Percentiles rank a stretch among this genome's conserved stretches.
These are phyloP conservation scores for Myotis findleyi DNA, from an alignment of 2,797 vertebrate genomes.

Conservation along the genomic window DNA sequence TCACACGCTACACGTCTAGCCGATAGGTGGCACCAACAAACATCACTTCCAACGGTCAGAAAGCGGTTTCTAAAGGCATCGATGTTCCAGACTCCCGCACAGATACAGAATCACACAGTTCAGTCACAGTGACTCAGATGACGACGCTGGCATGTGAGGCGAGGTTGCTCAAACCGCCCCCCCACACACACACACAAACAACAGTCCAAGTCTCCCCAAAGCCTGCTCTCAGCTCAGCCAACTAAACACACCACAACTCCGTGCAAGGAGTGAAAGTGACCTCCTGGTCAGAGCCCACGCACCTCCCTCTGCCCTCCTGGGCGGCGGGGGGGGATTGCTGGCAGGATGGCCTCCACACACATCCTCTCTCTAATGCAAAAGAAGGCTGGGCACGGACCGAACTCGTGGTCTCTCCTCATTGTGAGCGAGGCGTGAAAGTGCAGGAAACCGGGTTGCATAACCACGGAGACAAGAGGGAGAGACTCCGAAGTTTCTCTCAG, in stretches of 20 bases:
- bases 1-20: slow-evolving; percentile 9
- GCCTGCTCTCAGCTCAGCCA: neutral
- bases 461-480: neutral
- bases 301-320: neutral
- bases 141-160: neutral
- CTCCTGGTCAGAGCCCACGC: neutral
- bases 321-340: too few relatives aligned
- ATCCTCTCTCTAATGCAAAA: neutral
- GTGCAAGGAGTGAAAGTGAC: neutral
- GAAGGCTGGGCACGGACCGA: neutral
- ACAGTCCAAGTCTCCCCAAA: neutral
- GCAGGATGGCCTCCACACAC: neutral
- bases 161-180: neutral
- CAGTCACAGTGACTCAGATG: neutral
- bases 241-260: neutral
- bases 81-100: neutral
- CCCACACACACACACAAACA: neutral
- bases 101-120: neutral
- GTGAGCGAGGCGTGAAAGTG: neutral
- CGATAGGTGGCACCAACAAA: slow-evolving; percentile 65
- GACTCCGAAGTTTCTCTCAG: slow-evolving; percentile 24
- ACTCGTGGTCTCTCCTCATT: neutral
- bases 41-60: neutral
- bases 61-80: neutral
- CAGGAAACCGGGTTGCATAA: slow-evolving; percentile 14